phyloP scores from a whole-genome alignment of 2,888 invertebrate genomes.

The Drosophila anceps region DNA sequence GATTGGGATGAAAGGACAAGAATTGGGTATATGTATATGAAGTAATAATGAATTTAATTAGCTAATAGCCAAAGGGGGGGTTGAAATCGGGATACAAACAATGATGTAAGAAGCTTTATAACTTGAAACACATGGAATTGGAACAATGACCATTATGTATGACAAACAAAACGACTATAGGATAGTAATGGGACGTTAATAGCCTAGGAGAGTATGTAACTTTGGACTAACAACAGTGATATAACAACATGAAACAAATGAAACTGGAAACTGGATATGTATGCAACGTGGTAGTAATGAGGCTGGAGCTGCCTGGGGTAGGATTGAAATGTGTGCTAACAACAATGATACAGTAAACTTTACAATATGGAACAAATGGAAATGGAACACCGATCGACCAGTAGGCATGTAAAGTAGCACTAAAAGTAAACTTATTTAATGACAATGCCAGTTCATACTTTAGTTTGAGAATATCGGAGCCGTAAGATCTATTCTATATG shows the following conservation, averaged over 20 bases:
- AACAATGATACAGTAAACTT: background rate
- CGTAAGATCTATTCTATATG: background rate
- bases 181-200: background rate
- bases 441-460: background rate
- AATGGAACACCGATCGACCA: background rate
- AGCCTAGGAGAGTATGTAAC: background rate
- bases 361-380: background rate
- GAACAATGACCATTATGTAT: background rate
- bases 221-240: background rate
- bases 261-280: background rate
- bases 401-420: too few relatives aligned
- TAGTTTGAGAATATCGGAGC: background rate
- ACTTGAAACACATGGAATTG: conserved; percentile 2
- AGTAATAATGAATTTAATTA: background rate
- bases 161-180: too few relatives aligned
- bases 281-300: background rate
- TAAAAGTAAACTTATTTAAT: background rate
- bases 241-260: background rate
- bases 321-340: background rate
- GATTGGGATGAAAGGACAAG: background rate
- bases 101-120: background rate
- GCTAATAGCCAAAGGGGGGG: too few relatives aligned
- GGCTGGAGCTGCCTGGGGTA: background rate
- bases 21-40: background rate
- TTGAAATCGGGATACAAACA: background rate